A percentile compares a stretch with the other conserved stretches of the same genome.
These are phyloP conservation scores for Pollenia labialis DNA, from an alignment of 2,888 invertebrate genomes.

Conservation along the genomic window DNA sequence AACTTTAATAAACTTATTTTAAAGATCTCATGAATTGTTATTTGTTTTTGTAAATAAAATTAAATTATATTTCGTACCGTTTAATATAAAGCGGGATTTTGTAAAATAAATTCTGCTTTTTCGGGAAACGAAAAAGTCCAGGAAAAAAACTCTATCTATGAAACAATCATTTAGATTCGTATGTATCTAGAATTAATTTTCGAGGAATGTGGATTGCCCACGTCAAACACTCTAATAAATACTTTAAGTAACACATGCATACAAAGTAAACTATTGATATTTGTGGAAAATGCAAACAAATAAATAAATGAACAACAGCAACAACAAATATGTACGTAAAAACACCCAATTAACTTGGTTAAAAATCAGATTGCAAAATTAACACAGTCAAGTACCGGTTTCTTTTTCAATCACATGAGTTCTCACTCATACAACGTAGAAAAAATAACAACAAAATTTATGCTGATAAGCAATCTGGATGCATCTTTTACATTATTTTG, in stretches of 20 bases:
- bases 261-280: conserved; percentile 52
- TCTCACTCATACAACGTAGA: background rate
- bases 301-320: conserved; percentile 13
- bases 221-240: conserved; percentile 32
- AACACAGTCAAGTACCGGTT: conserved; percentile 43
- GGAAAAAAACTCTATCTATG: background rate
- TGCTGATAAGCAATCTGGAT: conserved; percentile 8
- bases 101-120: too few species aligned
- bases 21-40: too few species aligned
- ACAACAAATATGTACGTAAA: background rate
- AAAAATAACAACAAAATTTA: background rate
- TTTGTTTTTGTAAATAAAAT: too few species aligned
- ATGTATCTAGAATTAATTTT: background rate
- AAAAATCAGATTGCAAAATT: conserved; percentile 39
- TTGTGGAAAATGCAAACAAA: conserved; percentile 30
- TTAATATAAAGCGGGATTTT: too few species aligned
- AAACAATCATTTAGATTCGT: background rate
- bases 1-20: too few species aligned
- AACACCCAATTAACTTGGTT: conserved; percentile 46
- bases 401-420: conserved; percentile 17
- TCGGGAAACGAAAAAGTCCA: too few species aligned
- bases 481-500: background rate
- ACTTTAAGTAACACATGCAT: conserved; percentile 32
- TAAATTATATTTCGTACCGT: too few species aligned
- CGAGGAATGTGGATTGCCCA: conserved; percentile 64